Conservation (phyloP, 2,797 vertebrate genomes). For the Alectoris magna region DNA sequence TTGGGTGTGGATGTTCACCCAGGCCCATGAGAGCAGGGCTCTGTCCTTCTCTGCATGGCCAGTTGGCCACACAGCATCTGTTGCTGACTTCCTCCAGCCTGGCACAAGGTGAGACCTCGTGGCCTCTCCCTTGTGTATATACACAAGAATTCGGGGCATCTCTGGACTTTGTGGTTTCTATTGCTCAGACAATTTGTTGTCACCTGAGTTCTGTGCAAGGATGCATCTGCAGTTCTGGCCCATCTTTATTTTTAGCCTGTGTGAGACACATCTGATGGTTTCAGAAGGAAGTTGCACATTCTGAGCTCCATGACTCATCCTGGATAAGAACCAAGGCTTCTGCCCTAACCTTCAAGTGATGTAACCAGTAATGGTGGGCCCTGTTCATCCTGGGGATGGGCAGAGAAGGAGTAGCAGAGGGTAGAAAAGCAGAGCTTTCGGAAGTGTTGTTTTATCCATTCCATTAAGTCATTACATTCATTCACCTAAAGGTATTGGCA, state of each 20-base stretch:
- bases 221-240: slow-evolving; percentile 24
- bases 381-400: background rate
- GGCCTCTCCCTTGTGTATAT: background rate
- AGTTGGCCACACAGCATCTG: background rate
- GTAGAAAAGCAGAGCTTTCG: background rate
- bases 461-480: background rate
- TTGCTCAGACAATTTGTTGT: background rate
- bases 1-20: background rate
- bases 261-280: slow-evolving; percentile 19
- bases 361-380: background rate
- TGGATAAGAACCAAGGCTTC: slow-evolving; percentile 36
- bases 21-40: background rate
- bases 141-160: background rate
- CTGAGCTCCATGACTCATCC: slow-evolving; percentile 41
- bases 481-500: background rate
- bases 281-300: slow-evolving; percentile 8
- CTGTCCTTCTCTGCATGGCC: background rate
- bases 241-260: slow-evolving; percentile 50
- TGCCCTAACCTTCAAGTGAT: slow-evolving; percentile 3
- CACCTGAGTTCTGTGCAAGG: background rate
- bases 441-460: background rate
- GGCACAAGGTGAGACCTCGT: background rate
- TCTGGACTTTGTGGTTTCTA: background rate
- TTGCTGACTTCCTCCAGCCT: rapidly evolving
- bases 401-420: background rate